Percentiles rank a stretch among this genome's conserved stretches.
These are phyloP conservation scores for Triplophysa yarkandensis DNA, from an alignment of 2,797 vertebrate genomes.

Conservation along the genomic window DNA sequence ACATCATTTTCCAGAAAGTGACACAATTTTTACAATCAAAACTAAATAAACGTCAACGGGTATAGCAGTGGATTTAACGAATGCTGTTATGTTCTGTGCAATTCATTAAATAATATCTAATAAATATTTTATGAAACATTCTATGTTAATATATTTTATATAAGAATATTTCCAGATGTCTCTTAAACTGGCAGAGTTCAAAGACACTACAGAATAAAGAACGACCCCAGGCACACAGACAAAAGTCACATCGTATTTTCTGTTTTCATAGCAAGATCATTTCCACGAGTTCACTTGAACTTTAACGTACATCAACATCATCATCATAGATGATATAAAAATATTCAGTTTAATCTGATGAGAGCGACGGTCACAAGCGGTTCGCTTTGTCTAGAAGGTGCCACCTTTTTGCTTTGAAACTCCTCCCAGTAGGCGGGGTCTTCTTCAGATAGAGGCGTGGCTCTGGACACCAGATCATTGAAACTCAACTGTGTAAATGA, in stretches of 20 bases:
- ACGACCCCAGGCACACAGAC: neutral
- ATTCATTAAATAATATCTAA: neutral
- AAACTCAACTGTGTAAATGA: constrained; percentile 83
- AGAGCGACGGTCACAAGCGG: constrained; percentile 56
- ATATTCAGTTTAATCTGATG: neutral
- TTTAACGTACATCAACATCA: neutral
- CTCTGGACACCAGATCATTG: constrained; percentile 82
- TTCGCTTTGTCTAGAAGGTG: constrained; percentile 77
- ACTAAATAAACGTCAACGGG: neutral
- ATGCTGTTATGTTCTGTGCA: neutral
- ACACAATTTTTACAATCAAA: neutral
- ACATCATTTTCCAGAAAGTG: no score
- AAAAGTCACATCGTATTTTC: neutral
- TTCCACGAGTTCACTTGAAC: neutral
- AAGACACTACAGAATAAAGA: neutral
- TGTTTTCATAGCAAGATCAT: neutral
- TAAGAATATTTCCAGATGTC: neutral
- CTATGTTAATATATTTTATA: no score
- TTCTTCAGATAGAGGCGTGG: constrained; percentile 82
- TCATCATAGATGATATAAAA: no score
- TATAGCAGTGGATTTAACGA: neutral
- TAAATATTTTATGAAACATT: no score
- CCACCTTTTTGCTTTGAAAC: constrained; percentile 84
- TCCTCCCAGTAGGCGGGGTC: constrained; percentile 88
- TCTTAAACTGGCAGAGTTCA: neutral